These are phyloP conservation scores for Casuarius casuarius DNA, from an alignment of 2,113 vertebrate genomes.

Conservation along the genomic window DNA sequence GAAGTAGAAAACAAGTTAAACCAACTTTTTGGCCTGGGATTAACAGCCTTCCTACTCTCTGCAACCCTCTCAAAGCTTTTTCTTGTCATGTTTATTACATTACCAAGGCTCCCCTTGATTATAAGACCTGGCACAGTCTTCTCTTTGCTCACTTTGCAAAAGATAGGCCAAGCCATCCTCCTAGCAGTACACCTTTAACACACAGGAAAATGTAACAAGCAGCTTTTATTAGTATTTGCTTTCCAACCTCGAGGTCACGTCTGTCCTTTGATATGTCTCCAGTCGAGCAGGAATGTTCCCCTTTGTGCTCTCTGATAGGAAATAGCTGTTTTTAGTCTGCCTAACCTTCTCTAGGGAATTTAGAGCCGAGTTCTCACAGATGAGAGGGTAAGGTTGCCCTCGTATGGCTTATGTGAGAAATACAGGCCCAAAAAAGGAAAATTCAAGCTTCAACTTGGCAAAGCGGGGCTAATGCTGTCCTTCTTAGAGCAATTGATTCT, in stretches of 20 bases:
- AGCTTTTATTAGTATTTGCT: neutral
- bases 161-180: neutral
- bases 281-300: neutral
- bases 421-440: neutral
- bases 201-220: neutral
- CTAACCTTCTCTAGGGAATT: neutral
- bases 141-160: neutral
- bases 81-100: neutral
- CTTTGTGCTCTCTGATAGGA: neutral
- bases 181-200: too few species aligned
- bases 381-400: neutral
- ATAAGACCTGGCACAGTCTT: neutral
- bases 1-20: neutral
- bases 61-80: neutral
- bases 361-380: neutral
- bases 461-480: accelerated
- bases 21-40: neutral
- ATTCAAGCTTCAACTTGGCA: neutral
- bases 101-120: neutral
- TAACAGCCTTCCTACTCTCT: neutral
- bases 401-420: neutral
- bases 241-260: neutral
- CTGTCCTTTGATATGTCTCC: neutral
- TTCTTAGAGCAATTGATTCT: neutral
- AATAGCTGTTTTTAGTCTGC: neutral